phyloP scores from a whole-genome alignment of 2,888 invertebrate species.

The Corythucha ciliata region DNA sequence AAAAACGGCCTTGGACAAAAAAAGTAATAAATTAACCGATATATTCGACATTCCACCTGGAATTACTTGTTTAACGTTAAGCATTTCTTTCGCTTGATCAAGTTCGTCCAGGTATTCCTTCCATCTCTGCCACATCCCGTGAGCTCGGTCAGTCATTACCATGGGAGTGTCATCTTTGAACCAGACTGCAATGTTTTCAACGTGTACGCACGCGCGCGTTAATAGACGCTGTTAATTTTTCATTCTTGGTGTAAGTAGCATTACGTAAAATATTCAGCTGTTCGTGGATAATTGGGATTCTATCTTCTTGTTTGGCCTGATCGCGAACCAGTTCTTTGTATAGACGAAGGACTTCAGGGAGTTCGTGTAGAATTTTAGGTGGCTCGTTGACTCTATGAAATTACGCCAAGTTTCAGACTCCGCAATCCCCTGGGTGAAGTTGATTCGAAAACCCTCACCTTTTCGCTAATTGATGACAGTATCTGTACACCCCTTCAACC shows the following conservation, averaged over 20 bases:
- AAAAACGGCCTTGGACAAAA: too few relatives aligned
- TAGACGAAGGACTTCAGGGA: slow-evolving; percentile 56
- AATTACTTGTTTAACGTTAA: slow-evolving; percentile 4
- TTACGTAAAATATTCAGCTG: slow-evolving; percentile 59
- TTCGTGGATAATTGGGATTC: slow-evolving; percentile 66
- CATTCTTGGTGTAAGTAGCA: too few relatives aligned
- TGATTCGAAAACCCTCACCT: neutral
- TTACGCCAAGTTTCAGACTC: neutral
- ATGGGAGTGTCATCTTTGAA: slow-evolving; percentile 58
- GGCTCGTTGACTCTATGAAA: slow-evolving; percentile 42
- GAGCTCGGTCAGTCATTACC: slow-evolving; percentile 49
- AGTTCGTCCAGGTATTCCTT: slow-evolving; percentile 49
- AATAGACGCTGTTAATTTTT: neutral
- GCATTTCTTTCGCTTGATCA: slow-evolving; percentile 19
- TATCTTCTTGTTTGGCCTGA: slow-evolving; percentile 52
- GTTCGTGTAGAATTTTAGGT: slow-evolving; percentile 63
- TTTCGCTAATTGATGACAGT: slow-evolving; percentile 38
- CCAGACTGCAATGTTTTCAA: slow-evolving; percentile 20
- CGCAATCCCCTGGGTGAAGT: slow-evolving; percentile 4
- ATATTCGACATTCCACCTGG: too few relatives aligned
- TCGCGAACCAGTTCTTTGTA: slow-evolving; percentile 61
- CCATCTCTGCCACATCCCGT: slow-evolving; percentile 58
- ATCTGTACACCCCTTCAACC: slow-evolving; percentile 54
- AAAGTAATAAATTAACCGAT: too few relatives aligned
- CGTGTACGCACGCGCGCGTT: too few relatives aligned